Evolutionary conservation across 1,140 invertebrate species (phyloP).

Genomic region (Drosophila kurseongensis): DNA sequence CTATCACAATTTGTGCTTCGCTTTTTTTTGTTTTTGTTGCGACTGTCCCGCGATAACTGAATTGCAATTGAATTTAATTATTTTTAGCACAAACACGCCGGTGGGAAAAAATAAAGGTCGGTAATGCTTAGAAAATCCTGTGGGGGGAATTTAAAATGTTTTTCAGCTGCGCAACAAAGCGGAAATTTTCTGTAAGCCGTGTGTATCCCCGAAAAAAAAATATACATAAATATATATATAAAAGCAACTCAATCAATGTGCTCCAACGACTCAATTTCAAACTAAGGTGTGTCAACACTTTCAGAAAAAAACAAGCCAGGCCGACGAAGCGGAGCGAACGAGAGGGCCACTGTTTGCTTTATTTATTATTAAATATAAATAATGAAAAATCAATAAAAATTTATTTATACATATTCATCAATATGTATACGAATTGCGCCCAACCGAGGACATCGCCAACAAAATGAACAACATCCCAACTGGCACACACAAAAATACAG

Average conservation of each 20-base stretch:
- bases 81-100: slow-evolving; percentile 15
- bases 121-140: slow-evolving; percentile 11
- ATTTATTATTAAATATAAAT: slow-evolving; percentile 67
- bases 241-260: slow-evolving; percentile 44
- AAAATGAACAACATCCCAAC: slow-evolving; percentile 52
- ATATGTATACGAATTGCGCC: slow-evolving; percentile 47
- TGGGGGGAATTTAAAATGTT: slow-evolving; percentile 24
- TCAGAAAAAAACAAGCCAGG: slow-evolving; percentile 11
- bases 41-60: slow-evolving; percentile 24
- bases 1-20: slow-evolving; percentile 23
- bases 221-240: background rate
- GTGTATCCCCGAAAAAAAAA: slow-evolving; percentile 13
- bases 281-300: slow-evolving; percentile 41
- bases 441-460: slow-evolving; percentile 30
- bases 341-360: slow-evolving; percentile 18
- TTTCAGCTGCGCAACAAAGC: slow-evolving; percentile 23
- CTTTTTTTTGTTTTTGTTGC: background rate
- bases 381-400: slow-evolving; percentile 66
- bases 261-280: slow-evolving; percentile 38
- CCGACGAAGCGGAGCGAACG: background rate
- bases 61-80: slow-evolving; percentile 47
- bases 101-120: background rate
- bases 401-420: slow-evolving; percentile 65
- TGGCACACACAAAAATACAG: slow-evolving; percentile 12
- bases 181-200: slow-evolving; percentile 22